phyloP scores from a whole-genome alignment of 2,113 vertebrate genomes.

The Arothron firmamentum region DNA sequence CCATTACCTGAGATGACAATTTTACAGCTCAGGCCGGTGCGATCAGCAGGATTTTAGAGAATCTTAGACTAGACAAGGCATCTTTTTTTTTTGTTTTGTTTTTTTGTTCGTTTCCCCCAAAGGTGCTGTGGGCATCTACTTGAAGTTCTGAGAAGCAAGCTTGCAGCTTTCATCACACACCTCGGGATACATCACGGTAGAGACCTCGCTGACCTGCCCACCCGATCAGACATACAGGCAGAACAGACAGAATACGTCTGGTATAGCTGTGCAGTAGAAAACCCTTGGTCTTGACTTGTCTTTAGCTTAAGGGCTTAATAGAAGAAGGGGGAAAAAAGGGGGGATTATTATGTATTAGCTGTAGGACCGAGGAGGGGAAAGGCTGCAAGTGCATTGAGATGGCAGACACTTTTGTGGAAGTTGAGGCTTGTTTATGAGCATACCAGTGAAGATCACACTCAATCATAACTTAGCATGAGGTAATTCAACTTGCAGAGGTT shows the following conservation, averaged over 20 bases:
- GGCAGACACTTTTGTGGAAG: constrained; percentile 28
- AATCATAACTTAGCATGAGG: constrained; percentile 10
- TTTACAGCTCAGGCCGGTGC: constrained; percentile 42
- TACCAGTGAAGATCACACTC: constrained; percentile 23
- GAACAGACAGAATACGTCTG: not conserved
- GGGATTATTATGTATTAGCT: constrained; percentile 59
- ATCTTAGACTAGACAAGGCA: constrained; percentile 25
- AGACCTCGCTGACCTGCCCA: constrained; percentile 43
- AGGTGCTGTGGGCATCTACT: constrained; percentile 12
- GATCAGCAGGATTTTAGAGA: constrained; percentile 34
- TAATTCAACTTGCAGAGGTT: constrained; percentile 5
- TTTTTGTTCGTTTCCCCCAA: no score
- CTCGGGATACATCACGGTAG: constrained; percentile 21
- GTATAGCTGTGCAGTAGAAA: constrained; percentile 15
- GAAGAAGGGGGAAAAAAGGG: constrained; percentile 48
- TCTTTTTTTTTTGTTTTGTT: constrained; percentile 3
- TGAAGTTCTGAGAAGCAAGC: constrained; percentile 19
- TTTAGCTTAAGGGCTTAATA: constrained; percentile 57
- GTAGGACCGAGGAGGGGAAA: constrained; percentile 17
- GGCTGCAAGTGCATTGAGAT: constrained; percentile 22
- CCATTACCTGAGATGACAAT: constrained; percentile 59
- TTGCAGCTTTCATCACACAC: constrained; percentile 34
- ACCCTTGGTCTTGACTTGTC: constrained; percentile 64
- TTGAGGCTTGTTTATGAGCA: constrained; percentile 34
- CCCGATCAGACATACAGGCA: constrained; percentile 37